Percentiles rank a stretch among this genome's conserved stretches.
phyloP scores from a whole-genome alignment of 2,113 vertebrate genomes.

The Chiloscyllium plagiosum region DNA sequence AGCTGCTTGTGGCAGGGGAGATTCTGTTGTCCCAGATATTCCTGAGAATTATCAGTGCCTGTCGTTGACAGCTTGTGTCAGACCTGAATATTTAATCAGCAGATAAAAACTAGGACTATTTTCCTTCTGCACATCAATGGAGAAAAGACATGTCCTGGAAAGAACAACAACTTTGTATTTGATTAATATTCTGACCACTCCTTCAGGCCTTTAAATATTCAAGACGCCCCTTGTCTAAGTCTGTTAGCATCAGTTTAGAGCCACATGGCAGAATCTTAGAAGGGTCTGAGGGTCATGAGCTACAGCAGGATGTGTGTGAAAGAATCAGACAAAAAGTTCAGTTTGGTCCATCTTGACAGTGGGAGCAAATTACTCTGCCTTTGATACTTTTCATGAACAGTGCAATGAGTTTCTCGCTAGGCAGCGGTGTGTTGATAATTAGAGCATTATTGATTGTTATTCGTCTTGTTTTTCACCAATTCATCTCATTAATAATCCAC shows the following conservation, averaged over 20 bases:
- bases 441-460: too few species aligned
- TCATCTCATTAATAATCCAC: too few species aligned
- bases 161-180: not conserved
- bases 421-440: too few species aligned
- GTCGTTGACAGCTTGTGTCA: not conserved
- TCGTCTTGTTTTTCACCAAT: too few species aligned
- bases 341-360: too few species aligned
- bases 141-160: not conserved
- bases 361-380: too few species aligned
- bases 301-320: too few species aligned
- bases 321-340: too few species aligned
- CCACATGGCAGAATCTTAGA: too few species aligned
- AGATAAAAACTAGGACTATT: not conserved
- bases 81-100: not conserved
- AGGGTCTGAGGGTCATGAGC: too few species aligned
- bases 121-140: not conserved
- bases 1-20: not conserved
- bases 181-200: not conserved
- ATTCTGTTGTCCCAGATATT: not conserved
- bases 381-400: too few species aligned
- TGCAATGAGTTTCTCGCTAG: too few species aligned
- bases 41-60: not conserved
- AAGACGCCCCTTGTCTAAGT: not conserved
- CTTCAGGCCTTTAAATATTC: not conserved
- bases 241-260: not conserved